phyloP scores from a whole-genome alignment of 2,888 invertebrate species.

The Lapara coniferarum region DNA sequence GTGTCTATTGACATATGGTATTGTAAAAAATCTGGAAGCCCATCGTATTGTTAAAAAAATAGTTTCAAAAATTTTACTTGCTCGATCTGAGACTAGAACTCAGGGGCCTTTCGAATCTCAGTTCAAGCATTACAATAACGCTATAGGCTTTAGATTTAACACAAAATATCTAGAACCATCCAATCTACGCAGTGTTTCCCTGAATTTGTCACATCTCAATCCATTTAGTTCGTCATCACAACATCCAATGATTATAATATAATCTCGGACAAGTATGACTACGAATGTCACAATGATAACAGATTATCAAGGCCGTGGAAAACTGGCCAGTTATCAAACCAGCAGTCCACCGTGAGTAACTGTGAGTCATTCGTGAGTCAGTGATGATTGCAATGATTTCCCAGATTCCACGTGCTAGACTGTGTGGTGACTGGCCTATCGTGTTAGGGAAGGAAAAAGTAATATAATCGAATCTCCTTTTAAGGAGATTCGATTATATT shows the following conservation, averaged over 20 bases:
- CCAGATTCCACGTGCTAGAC: conserved; percentile 28
- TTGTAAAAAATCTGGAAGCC: no score
- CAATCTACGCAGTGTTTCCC: not conserved
- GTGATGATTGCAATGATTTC: conserved; percentile 35
- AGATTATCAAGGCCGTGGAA: conserved; percentile 39
- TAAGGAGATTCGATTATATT: no score
- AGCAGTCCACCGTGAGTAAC: conserved; percentile 45
- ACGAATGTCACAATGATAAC: conserved; percentile 17
- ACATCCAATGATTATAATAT: not conserved
- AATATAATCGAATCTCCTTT: no score
- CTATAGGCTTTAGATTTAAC: no score
- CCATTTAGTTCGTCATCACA: not conserved
- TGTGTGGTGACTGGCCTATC: conserved; percentile 3
- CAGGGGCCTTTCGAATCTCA: no score
- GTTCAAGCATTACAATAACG: no score
- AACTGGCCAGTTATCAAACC: conserved; percentile 54
- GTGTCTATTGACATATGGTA: no score
- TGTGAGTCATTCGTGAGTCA: conserved; percentile 60
- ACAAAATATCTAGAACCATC: not conserved
- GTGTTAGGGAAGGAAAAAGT: no score
- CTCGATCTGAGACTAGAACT: no score
- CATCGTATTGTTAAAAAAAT: no score
- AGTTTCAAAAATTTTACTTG: no score
- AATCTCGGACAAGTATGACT: conserved; percentile 16
- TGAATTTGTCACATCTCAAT: not conserved